Evolutionary conservation across 2,888 invertebrate genomes (phyloP), one percentile per base, ranked within the genome.

Genomic region (Troides aeacus): DNA sequence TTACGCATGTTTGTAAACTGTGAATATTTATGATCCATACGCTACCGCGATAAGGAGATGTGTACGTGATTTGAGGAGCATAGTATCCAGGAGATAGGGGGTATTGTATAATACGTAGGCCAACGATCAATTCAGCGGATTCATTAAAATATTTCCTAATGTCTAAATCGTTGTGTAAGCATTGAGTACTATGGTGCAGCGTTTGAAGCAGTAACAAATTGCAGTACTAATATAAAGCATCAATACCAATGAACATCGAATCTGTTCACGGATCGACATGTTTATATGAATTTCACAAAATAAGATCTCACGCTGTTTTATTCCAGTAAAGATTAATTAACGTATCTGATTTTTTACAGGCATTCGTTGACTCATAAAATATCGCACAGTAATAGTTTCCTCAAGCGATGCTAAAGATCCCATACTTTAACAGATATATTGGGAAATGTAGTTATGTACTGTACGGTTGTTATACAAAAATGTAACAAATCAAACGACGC

Each of bases 41-140:
- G 56, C 42, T 63, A 66, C n/a, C 18, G 30, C 50, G 88, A 89
- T 89, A 89, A 86, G 79, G 76, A 80, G 75, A 83, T 84, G 88
- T 83, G 84, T 89, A 90, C 89, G 87, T 90, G 88, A 88, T 88
- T 83, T 81, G 74, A 72, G 76, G 76, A 77, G 79, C 84, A 83
- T 83, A 79, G 69, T 70, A 70, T 70, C 12, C 30, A 21, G 21
- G 21, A 30, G 68, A 17, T n/a, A 30, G 59, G 6, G 50, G 62
- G 46, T 30, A 63, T 18, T 39, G 21, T 6, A n/a, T 12, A 8
- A n/a, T 10, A 21, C 10, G 18, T n/a, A 42, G 36, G 24, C 57
- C 21, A 58, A 23, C 57, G 5, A 18, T 53, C 53, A n/a, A 53
- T 53, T 18, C 8, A 53, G 53, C 18, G 15, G n/a, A 53, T 5